Conservation (phyloP, 1,140 invertebrate species). For the Medauroidea extradentata region DNA sequence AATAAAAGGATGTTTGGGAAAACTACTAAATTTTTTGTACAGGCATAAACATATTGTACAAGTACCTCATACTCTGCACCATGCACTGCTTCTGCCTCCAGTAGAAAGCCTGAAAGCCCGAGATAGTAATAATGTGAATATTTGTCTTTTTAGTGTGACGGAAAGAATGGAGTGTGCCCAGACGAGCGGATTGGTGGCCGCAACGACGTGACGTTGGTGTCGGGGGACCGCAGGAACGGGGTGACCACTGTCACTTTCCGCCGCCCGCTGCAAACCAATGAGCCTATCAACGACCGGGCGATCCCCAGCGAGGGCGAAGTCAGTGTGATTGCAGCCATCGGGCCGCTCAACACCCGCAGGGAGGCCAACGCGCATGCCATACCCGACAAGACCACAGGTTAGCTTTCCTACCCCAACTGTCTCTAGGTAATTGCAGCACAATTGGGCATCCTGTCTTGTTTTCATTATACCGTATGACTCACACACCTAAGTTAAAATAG, state of each 20-base stretch:
- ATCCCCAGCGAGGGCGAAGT: slow-evolving; percentile 62
- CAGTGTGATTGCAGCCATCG: slow-evolving; percentile 83
- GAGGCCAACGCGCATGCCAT: slow-evolving; percentile 78
- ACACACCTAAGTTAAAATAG: no score
- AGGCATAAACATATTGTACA: no score
- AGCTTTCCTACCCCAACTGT: no score
- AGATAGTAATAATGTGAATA: no score
- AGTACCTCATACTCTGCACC: no score
- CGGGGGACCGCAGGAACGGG: slow-evolving; percentile 69
- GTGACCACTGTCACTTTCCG: slow-evolving; percentile 77
- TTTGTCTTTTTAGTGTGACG: slow-evolving; percentile 40
- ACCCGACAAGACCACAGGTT: slow-evolving; percentile 60
- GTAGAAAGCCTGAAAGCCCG: no score
- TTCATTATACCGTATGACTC: no score
- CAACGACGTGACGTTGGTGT: slow-evolving; percentile 71
- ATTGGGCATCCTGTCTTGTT: no score
- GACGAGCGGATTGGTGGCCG: slow-evolving; percentile 74
- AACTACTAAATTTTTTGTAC: no score
- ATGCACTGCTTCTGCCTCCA: no score
- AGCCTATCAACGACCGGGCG: slow-evolving; percentile 62
- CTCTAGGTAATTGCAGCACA: no score
- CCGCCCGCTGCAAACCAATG: slow-evolving; percentile 69
- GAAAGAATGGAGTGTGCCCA: slow-evolving; percentile 77
- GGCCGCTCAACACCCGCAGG: slow-evolving; percentile 67
- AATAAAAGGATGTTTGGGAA: no score